Conservation (phyloP, 1,140 invertebrate genomes). For the Proales similis region DNA sequence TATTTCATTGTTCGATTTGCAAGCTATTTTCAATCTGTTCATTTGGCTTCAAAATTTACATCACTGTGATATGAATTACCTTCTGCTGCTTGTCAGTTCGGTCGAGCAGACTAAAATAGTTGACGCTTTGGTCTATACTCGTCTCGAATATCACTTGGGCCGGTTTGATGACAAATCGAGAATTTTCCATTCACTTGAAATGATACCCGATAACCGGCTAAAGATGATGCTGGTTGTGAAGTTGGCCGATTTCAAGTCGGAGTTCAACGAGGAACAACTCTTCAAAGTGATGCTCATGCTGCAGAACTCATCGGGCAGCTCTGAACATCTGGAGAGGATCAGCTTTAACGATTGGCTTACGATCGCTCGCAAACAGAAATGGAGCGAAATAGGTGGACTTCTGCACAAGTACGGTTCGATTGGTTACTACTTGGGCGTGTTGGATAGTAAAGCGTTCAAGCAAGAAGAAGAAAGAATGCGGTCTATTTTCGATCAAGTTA, state of each 20-base stretch:
- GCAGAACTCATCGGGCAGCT: neutral
- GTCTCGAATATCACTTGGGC: neutral
- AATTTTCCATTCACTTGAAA: neutral
- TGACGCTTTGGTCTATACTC: neutral
- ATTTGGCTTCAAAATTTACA: too few relatives aligned
- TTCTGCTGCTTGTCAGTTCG: too few relatives aligned
- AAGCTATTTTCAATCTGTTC: too few relatives aligned
- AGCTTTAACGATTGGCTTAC: neutral
- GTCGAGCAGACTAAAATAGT: neutral
- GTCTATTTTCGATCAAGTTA: neutral
- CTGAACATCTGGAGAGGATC: neutral
- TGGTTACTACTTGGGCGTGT: neutral
- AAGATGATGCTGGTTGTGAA: neutral
- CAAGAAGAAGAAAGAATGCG: neutral
- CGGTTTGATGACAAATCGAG: neutral
- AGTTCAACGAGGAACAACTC: neutral
- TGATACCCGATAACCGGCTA: neutral
- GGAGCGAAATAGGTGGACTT: neutral
- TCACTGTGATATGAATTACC: too few relatives aligned
- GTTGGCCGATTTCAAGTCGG: neutral
- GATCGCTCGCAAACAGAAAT: neutral
- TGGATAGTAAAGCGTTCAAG: neutral
- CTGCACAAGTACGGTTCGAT: neutral
- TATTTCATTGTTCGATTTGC: too few relatives aligned
- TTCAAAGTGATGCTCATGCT: neutral